A percentile compares a stretch with the other conserved stretches of the same genome.
Evolutionary conservation across 1,140 invertebrate species (phyloP).

Genomic region (Gonioctena quinquepunctata): DNA sequence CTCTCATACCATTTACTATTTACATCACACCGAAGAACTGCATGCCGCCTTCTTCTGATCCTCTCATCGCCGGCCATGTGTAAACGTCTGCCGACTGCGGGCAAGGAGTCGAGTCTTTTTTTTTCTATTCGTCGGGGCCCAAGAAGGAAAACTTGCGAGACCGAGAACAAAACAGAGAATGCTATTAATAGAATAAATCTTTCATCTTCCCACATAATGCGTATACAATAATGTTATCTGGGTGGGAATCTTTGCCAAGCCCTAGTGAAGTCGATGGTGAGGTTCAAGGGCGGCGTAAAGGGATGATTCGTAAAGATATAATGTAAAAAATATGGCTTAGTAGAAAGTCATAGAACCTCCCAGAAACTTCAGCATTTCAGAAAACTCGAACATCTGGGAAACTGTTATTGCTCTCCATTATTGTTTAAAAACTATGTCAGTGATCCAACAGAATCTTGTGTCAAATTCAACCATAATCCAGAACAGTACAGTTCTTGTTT

Average conservation of each 20-base stretch:
- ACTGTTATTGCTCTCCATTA: no score
- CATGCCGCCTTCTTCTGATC: neutral
- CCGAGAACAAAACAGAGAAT: constrained; percentile 10
- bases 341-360: no score
- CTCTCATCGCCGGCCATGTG: neutral
- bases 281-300: neutral
- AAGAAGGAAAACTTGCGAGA: constrained; percentile 9
- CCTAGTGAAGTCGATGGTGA: neutral
- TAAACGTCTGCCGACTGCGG: neutral
- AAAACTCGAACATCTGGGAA: no score
- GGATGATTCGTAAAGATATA: no score
- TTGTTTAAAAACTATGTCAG: no score
- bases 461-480: no score
- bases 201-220: constrained; percentile 14
- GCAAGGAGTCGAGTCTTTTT: constrained; percentile 1
- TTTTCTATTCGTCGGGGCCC: neutral
- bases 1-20: no score
- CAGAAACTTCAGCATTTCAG: no score
- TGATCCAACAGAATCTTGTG: no score
- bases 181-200: constrained; percentile 21
- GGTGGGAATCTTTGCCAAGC: constrained; percentile 19
- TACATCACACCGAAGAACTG: neutral
- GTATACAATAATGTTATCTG: constrained; percentile 12
- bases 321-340: no score
- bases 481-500: no score